These are phyloP conservation scores for Drosophila melanica DNA, from an alignment of 1,140 invertebrate species.

Conservation along the genomic window DNA sequence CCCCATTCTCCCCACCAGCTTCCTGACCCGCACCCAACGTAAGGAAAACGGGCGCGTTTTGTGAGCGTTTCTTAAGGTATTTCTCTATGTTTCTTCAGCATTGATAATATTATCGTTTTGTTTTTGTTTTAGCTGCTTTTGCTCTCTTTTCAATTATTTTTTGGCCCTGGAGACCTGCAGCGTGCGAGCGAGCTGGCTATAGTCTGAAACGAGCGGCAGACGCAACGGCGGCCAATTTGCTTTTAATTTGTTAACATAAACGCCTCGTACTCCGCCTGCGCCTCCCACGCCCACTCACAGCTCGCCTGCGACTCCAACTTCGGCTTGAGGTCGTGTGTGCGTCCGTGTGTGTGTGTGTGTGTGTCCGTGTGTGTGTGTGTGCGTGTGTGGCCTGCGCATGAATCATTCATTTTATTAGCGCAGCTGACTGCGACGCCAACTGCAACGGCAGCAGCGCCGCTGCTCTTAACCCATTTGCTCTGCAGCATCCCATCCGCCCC, in stretches of 20 bases:
- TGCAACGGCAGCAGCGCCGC: constrained; percentile 40
- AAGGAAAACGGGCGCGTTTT: constrained; percentile 23
- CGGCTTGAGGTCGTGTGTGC: constrained; percentile 25
- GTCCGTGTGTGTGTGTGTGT: neutral
- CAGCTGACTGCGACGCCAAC: constrained; percentile 25
- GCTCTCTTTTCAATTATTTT: constrained; percentile 48
- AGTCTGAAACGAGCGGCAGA: constrained; percentile 28
- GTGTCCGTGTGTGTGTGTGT: constrained; percentile 14
- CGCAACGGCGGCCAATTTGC: constrained; percentile 64
- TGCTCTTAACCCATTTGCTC: constrained; percentile 73
- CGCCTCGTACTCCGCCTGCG: constrained; percentile 55
- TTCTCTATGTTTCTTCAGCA: neutral
- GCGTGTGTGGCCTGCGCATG: constrained; percentile 61
- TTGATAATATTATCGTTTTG: neutral
- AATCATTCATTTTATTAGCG: constrained; percentile 74
- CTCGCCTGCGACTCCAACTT: constrained; percentile 14
- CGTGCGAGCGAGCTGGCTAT: constrained; percentile 33
- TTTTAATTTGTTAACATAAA: constrained; percentile 83
- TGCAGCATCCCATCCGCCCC: constrained; percentile 17
- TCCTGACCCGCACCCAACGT: neutral
- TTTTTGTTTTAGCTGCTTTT: neutral
- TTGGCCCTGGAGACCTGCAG: constrained; percentile 17
- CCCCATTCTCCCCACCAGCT: too few relatives aligned
- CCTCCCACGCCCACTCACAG: neutral
- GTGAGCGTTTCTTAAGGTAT: constrained; percentile 14